Base-by-base conservation (phyloP, 1,140 invertebrate species). In the Procambarus clarkii region DNA sequence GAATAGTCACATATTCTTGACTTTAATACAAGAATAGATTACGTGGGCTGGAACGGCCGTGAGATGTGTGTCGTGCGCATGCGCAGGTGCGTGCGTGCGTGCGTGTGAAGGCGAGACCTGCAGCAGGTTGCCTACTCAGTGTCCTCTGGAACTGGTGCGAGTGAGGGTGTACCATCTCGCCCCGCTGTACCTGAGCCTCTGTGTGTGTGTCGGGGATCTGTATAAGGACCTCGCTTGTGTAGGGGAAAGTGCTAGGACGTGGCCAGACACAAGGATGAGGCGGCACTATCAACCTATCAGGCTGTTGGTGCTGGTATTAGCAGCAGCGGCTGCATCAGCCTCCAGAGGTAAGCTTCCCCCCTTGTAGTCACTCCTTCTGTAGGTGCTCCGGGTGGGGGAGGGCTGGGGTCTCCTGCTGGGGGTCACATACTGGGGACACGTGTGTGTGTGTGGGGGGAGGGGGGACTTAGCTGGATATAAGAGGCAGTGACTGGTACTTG, bases 81-180 rank as follows among this genome's bases (percentile, higher is more conserved):
- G 77, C 48, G 77, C 48, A 34, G 13, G 76, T 78, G 76, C 44
- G 76, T 78, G 76, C n/a, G 76, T 78, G 77, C 48, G 44, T 79
- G 44, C 13, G 77, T 79, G 77, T 79, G 77, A 48, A 24, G 77
- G 15, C 77, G 69, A 74, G 69, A 21, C 69, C 34, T 74, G n/a
- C 69, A 74, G 69, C 69, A 34, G 69, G 69, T 74, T 74, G 69
- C 69, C 69, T 74, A 74, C 69, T 74, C 69, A 74, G 69, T 74
- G 69, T 74, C 69, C 69, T 34, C 69, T 74, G 69, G 69, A 74
- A 74, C 69, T 74, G n/a, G 69, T 74, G 69, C 7, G 69, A 34
- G 69, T 3, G 24, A 8, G 69, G 69, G 69, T 74, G 69, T 74
- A 4, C 7, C 60, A 21, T 5, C n/a, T 24, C n/a, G 69, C n/a